phyloP scores from a whole-genome alignment of 2,888 invertebrate genomes.

The Orthosia cruda region DNA sequence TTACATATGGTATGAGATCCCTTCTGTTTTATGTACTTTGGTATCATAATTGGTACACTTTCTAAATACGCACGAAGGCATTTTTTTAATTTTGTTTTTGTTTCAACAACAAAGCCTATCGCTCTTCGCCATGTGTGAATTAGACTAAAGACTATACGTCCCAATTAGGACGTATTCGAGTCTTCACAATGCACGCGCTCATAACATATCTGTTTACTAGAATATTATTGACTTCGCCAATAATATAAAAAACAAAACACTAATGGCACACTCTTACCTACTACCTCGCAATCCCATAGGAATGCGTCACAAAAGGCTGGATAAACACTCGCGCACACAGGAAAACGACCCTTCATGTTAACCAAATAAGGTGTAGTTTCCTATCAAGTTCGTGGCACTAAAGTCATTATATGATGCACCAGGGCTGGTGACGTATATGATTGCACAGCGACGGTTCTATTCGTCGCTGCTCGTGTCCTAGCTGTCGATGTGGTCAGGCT shows the following conservation, averaged over 20 bases:
- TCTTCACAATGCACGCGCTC: too few relatives aligned
- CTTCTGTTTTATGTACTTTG: too few relatives aligned
- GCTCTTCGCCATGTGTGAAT: too few relatives aligned
- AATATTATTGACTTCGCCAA: constrained; percentile 8
- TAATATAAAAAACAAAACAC: constrained; percentile 6
- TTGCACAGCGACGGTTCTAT: constrained; percentile 68
- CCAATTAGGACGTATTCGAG: too few relatives aligned
- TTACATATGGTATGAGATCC: too few relatives aligned
- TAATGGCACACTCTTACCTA: constrained; percentile 1
- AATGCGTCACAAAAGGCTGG: constrained; percentile 7
- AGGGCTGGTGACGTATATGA: constrained; percentile 16
- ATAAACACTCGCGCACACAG: constrained; percentile 26
- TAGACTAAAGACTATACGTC: too few relatives aligned
- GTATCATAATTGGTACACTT: too few relatives aligned
- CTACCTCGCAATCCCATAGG: constrained; percentile 1
- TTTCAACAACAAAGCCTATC: too few relatives aligned
- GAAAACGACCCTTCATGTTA: constrained; percentile 7
- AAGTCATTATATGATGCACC: constrained; percentile 25
- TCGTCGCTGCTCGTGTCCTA: constrained; percentile 77
- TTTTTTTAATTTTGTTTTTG: too few relatives aligned
- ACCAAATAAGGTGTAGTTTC: constrained; percentile 21
- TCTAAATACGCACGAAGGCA: too few relatives aligned
- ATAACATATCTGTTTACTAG: too few relatives aligned
- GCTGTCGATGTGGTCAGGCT: constrained; percentile 84
- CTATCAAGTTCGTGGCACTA: constrained; percentile 33